Base-by-base conservation (phyloP, 2,113 vertebrate species). In the Poecilia latipinna region DNA sequence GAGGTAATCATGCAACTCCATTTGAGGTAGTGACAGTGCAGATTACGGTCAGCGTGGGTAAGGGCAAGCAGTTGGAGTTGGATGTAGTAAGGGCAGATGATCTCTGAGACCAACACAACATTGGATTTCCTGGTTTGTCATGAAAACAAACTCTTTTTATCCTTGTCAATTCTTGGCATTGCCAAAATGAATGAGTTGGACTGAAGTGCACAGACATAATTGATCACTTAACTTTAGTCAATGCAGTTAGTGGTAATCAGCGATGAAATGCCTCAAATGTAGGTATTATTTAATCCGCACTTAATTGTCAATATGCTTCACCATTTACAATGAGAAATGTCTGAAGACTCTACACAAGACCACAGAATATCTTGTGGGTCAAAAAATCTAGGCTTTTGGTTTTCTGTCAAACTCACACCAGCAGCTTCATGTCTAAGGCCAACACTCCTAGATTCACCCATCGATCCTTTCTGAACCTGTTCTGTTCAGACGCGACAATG, bases 1-100 rank as follows among this genome's bases (percentile, higher is more conserved):
- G 37, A 63, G 42, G 39, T 73, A 32, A 37, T 77, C 79, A 7
- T 10, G 35, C 83, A 85, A 84, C 89, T 88, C 86, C 77, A 78
- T 74, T 80, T 57, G 51, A 57, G 22, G 24, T 10, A 24, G 51
- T 24, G 51, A 57, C 51, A 57, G 51, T 57, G 51, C 51, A 57
- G 51, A 57, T 57, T 57, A n/a, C n/a, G 24, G 51, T 57, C 22
- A 19, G 5, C 13, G 44, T 48, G 44, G 19, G 44, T 48, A 48
- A 19, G 44, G 44, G 44, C 44, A 57, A 57, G 51, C 24, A n/a
- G 51, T 7, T 10, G 7, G 7, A 54, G 51, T 57, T 24, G 51
- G 24, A 57, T 57, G 51, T n/a, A n/a, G 51, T 54, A 8, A 57
- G 51, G 22, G 24, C 19, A 57, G 51, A n/a, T 57, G 17, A 8